phyloP scores from a whole-genome alignment of 2,113 vertebrate species.

The Turnix velox region DNA sequence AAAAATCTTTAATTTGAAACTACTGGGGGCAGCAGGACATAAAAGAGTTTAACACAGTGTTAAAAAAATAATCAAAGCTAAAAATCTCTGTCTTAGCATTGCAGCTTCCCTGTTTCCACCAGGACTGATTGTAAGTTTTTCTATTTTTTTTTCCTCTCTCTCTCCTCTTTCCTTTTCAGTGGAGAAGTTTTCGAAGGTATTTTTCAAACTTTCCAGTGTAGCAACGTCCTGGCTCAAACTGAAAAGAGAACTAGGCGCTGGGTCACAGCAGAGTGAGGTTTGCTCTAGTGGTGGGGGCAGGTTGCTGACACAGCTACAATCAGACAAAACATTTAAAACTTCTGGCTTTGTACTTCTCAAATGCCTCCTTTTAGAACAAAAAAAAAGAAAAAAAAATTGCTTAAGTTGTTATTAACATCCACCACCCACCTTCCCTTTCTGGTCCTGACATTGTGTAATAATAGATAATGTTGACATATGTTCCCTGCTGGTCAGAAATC shows the following conservation, averaged over 20 bases:
- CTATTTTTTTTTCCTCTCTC: conserved; percentile 9
- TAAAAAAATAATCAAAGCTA: conserved; percentile 36
- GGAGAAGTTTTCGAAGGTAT: conserved; percentile 78
- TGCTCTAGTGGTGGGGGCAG: conserved; percentile 74
- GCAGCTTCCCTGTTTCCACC: conserved; percentile 61
- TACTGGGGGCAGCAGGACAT: neutral
- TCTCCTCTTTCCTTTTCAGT: conserved; percentile 68
- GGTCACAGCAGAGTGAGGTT: conserved; percentile 78
- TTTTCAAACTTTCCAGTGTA: conserved; percentile 82
- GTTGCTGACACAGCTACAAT: conserved; percentile 89
- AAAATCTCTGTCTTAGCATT: conserved; percentile 48
- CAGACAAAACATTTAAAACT: conserved; percentile 82
- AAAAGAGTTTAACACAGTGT: neutral
- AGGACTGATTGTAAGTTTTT: conserved; percentile 69
- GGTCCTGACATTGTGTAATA: conserved; percentile 86
- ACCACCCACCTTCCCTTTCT: conserved; percentile 88
- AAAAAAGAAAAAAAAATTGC: conserved; percentile 83
- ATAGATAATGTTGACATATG: conserved; percentile 93
- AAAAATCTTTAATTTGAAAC: neutral
- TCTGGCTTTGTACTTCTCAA: conserved; percentile 85
- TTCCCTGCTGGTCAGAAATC: conserved; percentile 90
- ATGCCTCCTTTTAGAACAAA: conserved; percentile 82
- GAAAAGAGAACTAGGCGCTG: conserved; percentile 83
- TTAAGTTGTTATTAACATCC: conserved; percentile 83
- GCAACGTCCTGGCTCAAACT: conserved; percentile 76